Percentiles rank a stretch among this genome's conserved stretches.
Conservation (phyloP, 2,888 invertebrate genomes). For the Calephelis perditalis region DNA sequence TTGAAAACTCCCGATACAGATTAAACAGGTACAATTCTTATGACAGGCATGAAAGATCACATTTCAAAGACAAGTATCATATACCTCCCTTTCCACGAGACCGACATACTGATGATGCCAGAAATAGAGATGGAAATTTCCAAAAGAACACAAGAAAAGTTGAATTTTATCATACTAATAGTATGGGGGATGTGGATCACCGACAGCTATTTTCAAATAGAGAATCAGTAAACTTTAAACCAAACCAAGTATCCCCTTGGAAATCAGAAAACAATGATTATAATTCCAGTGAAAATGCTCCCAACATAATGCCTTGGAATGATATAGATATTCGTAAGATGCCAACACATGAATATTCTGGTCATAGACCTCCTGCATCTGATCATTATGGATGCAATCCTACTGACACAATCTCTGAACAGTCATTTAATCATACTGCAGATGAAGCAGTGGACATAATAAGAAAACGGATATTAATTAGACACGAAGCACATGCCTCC, state of each 20-base stretch:
- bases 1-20: slow-evolving; percentile 46
- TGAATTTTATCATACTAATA: slow-evolving; percentile 41
- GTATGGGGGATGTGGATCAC: slow-evolving; percentile 61
- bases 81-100: slow-evolving; percentile 35
- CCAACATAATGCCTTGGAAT: slow-evolving; percentile 34
- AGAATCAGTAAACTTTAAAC: slow-evolving; percentile 29
- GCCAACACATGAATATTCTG: slow-evolving; percentile 46
- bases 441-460: slow-evolving; percentile 69
- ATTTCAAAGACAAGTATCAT: slow-evolving; percentile 33
- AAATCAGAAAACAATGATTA: slow-evolving; percentile 35
- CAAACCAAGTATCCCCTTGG: slow-evolving; percentile 42
- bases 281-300: slow-evolving; percentile 40
- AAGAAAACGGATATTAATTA: slow-evolving; percentile 51
- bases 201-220: slow-evolving; percentile 35
- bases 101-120: slow-evolving; percentile 34
- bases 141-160: slow-evolving; percentile 36
- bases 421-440: slow-evolving; percentile 60
- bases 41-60: slow-evolving; percentile 38
- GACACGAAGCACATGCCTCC: slow-evolving; percentile 45
- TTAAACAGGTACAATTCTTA: slow-evolving; percentile 35
- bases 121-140: slow-evolving; percentile 32
- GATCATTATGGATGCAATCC: slow-evolving; percentile 61
- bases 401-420: slow-evolving; percentile 44
- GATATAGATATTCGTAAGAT: slow-evolving; percentile 39
- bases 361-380: slow-evolving; percentile 67